These are phyloP conservation scores for Diacarnus erythraeanus DNA, from an alignment of 37 sponge, comb jelly and placozoan species.

Conservation along the genomic window DNA sequence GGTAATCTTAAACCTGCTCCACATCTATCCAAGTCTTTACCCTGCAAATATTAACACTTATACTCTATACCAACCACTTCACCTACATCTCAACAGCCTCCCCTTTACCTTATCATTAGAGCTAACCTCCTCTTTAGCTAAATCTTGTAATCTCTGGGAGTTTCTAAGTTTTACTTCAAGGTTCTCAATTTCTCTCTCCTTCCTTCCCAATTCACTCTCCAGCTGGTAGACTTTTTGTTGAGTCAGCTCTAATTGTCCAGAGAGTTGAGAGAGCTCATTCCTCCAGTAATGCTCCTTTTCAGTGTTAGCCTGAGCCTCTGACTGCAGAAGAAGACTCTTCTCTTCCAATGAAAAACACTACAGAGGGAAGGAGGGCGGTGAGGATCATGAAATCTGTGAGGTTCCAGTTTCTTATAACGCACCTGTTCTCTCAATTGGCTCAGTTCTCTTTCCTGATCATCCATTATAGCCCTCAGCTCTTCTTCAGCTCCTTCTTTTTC, in stretches of 20 bases:
- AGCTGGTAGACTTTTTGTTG: constrained; percentile 17
- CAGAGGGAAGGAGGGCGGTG: not conserved
- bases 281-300: constrained; percentile 39
- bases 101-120: no score
- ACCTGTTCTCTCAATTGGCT: constrained; percentile 4
- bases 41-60: no score
- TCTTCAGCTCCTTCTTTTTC: not conserved
- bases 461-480: not conserved
- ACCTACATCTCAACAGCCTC: no score
- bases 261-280: constrained; percentile 14
- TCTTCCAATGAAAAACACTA: constrained; percentile 10
- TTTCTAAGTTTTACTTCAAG: not conserved
- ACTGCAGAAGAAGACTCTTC: not conserved
- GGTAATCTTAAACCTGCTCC: no score
- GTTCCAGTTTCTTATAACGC: no score
- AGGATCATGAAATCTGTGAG: no score
- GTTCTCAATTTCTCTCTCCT: not conserved
- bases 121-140: constrained; percentile 10
- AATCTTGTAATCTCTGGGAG: not conserved
- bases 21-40: no score
- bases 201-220: constrained; percentile 24
- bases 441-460: not conserved
- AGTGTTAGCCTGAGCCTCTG: not conserved
- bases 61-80: no score
- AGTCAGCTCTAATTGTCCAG: constrained; percentile 15